Base-by-base conservation (phyloP, 2,113 vertebrate species). In the Semnornis frantzii region DNA sequence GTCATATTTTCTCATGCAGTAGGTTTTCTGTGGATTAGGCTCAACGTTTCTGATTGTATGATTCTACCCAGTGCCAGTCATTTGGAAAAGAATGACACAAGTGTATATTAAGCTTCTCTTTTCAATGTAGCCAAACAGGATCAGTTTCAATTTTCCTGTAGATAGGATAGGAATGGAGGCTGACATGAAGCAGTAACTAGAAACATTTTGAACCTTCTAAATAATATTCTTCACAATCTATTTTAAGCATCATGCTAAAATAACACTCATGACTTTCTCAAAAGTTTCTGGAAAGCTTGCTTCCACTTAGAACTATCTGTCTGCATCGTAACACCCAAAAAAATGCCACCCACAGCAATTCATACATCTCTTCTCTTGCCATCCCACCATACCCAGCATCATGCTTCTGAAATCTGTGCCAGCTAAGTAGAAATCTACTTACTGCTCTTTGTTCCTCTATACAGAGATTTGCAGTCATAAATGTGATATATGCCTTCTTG, bases 271-370 rank as follows among this genome's bases (percentile, higher is more conserved):
- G 6, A 10, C 48, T 86, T 13, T 12, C 23, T 44, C 20, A 18
- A 39, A 50, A 25, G 46, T 28, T 58, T 44, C 23, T 42, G 65
- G 31, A 23, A 63, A 30, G 17, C 12, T 62, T 89, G 82, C 72
- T 69, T 20, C 30, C 3, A 0, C 15, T 12, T 4, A 1, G 0
- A 55, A 63, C 12, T 60, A 28, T 39, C 30, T 66, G 33, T 17
- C 46, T 66, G 59, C 59, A 30, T 39, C 2, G 0, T 23, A 69
- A 33, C 25, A 70, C 34, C 42, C 24, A 27, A 68, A 73, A 20
- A 71, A 62, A 39, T 58, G n/a, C 44, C 27, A 59, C 9, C 28
- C 21, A 8, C 31, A 81, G 65, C 37, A 60, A 63, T 85, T 81
- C 55, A 16, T n/a, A 39, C 15, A 14, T 1, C 1, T 46, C 14